phyloP scores from a whole-genome alignment of 2,113 vertebrate genomes.

The Chaetura pelagica region DNA sequence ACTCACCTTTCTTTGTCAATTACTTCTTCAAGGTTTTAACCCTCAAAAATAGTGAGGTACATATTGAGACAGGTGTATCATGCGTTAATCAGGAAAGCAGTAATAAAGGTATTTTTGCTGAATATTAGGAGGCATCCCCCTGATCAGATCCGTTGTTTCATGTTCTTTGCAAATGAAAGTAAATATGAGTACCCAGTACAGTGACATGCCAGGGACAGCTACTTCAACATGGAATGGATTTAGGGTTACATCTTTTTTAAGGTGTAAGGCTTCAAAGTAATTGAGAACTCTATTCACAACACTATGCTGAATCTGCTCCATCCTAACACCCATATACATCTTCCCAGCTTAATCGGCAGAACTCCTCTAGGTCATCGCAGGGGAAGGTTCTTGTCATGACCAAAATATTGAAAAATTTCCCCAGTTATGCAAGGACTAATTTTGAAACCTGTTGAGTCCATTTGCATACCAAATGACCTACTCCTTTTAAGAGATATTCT shows the following conservation, averaged over 20 bases:
- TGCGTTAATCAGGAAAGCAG: neutral
- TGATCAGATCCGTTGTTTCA: neutral
- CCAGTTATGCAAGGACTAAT: neutral
- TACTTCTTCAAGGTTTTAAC: neutral
- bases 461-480: neutral
- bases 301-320: neutral
- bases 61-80: neutral
- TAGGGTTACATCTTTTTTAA: neutral
- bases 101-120: neutral
- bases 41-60: neutral
- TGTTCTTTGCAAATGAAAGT: neutral
- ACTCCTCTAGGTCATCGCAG: neutral
- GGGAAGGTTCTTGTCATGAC: neutral
- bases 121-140: neutral
- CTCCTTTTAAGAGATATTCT: neutral
- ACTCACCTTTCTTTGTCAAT: neutral
- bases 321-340: neutral
- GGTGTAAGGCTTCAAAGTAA: neutral
- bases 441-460: neutral
- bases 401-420: neutral
- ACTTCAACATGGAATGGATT: neutral
- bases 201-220: neutral
- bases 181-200: neutral
- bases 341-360: neutral
- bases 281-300: neutral